phyloP scores from a whole-genome alignment of 2,797 vertebrate genomes.

The Rhincodon typus region DNA sequence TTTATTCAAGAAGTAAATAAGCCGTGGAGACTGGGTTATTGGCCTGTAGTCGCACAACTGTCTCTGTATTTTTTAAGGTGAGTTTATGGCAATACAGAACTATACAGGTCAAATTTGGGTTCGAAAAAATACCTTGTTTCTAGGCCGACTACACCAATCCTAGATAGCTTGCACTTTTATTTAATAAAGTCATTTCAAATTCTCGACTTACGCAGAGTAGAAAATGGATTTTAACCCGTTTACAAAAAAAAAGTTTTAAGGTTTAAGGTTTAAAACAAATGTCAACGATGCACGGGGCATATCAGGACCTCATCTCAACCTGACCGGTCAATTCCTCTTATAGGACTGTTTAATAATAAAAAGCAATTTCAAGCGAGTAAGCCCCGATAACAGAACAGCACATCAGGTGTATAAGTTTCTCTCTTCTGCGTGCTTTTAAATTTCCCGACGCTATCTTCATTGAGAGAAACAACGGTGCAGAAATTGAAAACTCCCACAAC shows the following conservation, averaged over 20 bases:
- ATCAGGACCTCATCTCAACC: background rate
- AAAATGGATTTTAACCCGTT: background rate
- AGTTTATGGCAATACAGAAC: background rate
- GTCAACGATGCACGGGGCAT: background rate
- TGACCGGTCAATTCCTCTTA: background rate
- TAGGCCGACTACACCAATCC: background rate
- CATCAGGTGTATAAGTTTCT: background rate
- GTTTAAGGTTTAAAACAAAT: background rate
- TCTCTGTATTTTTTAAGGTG: background rate
- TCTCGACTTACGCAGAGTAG: background rate
- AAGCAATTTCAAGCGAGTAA: background rate
- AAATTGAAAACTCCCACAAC: background rate
- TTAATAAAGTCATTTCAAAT: background rate
- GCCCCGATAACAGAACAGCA: background rate
- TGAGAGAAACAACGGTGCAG: no score
- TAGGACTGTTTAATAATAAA: background rate
- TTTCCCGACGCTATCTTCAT: background rate
- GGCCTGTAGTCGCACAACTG: background rate
- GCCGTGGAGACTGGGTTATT: background rate
- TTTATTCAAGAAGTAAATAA: background rate
- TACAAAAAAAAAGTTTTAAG: background rate
- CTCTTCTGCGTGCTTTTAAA: background rate
- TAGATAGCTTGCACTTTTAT: background rate
- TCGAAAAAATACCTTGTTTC: no score
- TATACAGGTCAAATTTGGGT: background rate